Conservation (phyloP, 2,888 invertebrate genomes). For the Phragmatobia fuliginosa region DNA sequence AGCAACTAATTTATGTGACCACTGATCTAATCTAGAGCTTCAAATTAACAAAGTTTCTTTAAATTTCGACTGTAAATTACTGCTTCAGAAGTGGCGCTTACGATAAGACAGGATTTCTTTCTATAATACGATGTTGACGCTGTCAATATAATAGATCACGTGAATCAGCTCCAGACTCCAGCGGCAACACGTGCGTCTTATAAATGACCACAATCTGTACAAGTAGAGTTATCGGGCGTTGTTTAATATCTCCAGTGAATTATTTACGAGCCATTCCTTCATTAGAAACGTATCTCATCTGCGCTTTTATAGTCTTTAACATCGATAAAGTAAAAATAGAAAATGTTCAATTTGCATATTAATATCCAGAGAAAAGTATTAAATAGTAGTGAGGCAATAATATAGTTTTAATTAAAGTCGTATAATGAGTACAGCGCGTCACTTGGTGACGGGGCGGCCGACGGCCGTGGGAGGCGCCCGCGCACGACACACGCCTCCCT, state of each 20-base stretch:
- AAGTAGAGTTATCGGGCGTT: neutral
- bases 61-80: neutral
- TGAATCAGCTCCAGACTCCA: neutral
- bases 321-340: conserved; percentile 41
- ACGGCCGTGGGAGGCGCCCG: conserved; percentile 11
- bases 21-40: neutral
- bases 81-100: neutral
- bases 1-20: no score
- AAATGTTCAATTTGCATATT: conserved; percentile 48
- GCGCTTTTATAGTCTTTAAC: conserved; percentile 34
- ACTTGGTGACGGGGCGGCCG: conserved; percentile 5
- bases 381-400: conserved; percentile 31
- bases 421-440: conserved; percentile 28
- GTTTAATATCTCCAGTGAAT: conserved; percentile 16
- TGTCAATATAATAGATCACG: neutral
- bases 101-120: neutral
- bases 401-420: conserved; percentile 33
- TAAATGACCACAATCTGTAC: neutral
- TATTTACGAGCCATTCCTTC: conserved; percentile 25
- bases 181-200: neutral
- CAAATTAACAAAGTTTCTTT: no score
- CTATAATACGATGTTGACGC: neutral
- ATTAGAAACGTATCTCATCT: conserved; percentile 41
- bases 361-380: conserved; percentile 31
- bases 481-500: neutral